These are phyloP conservation scores for Microplitis mediator DNA, from an alignment of 1,140 invertebrate species.

Conservation along the genomic window DNA sequence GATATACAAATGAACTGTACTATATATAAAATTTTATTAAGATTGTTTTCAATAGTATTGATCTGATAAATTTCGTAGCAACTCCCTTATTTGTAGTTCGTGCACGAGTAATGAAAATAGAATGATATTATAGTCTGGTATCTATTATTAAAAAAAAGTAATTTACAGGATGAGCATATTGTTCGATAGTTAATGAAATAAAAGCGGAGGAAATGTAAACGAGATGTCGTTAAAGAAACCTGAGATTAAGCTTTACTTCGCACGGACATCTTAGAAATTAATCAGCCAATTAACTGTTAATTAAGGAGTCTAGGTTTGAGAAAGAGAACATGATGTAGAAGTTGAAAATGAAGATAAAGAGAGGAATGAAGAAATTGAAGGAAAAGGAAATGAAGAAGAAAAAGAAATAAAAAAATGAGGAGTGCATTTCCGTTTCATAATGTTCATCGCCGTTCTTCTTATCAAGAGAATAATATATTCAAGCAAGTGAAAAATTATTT, in stretches of 20 bases:
- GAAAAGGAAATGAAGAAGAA: not conserved
- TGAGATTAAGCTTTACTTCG: not conserved
- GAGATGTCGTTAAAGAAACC: not conserved
- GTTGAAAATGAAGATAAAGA: not conserved
- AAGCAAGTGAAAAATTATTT: not conserved
- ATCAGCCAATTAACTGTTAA: conserved; percentile 10
- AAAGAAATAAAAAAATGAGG: not conserved
- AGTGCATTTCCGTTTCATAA: not conserved
- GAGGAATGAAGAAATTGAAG: not conserved
- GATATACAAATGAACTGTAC: too few relatives aligned
- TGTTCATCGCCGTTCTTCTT: not conserved
- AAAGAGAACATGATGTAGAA: not conserved
- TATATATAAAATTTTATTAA: too few relatives aligned
- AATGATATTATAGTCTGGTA: too few relatives aligned
- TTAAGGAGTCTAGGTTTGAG: not conserved
- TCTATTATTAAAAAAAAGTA: not conserved
- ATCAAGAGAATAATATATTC: not conserved
- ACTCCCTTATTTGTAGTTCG: too few relatives aligned
- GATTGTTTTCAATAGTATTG: too few relatives aligned
- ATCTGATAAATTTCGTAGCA: too few relatives aligned
- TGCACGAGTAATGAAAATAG: too few relatives aligned
- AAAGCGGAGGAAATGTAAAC: not conserved
- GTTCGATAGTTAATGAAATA: conserved; percentile 2
- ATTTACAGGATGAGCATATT: not conserved
- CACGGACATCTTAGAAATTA: not conserved